Conservation (phyloP, 92 coral and sea anemone genomes). For the Nematostella vectensis region DNA sequence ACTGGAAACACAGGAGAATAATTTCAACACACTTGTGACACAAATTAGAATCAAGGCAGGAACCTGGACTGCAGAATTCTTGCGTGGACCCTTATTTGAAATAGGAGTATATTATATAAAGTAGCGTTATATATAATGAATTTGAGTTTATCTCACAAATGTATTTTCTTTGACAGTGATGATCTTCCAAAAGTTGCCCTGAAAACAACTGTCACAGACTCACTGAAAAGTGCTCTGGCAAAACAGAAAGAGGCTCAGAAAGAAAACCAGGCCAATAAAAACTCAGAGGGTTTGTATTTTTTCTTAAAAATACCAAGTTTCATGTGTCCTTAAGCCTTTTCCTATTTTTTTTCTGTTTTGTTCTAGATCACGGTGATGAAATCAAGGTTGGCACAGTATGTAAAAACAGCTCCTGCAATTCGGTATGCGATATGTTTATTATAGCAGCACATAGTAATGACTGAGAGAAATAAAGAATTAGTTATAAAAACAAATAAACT, state of each 20-base stretch:
- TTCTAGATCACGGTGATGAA: conserved; percentile 20
- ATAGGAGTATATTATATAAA: no score
- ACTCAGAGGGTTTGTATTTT: not conserved
- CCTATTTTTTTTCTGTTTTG: not conserved
- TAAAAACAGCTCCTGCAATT: conserved; percentile 68
- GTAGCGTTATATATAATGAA: no score
- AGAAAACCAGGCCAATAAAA: conserved; percentile 4
- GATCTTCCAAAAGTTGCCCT: conserved; percentile 73
- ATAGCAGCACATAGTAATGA: conserved; percentile 38
- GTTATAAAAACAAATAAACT: no score
- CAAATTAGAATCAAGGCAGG: no score
- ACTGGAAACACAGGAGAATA: no score
- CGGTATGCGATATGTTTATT: conserved; percentile 34
- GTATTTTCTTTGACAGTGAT: conserved; percentile 54
- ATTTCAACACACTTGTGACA: no score
- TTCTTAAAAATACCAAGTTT: not conserved
- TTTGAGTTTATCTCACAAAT: no score
- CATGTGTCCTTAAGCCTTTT: no score
- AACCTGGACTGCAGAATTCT: no score
- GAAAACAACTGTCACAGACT: conserved; percentile 62
- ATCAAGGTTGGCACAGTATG: conserved; percentile 86
- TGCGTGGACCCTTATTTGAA: no score
- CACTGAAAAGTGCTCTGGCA: conserved; percentile 64
- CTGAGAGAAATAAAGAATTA: conserved; percentile 58
- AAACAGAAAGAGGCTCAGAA: conserved; percentile 45